Conservation (phyloP, 2,113 vertebrate genomes). For the Gavialis gangeticus region DNA sequence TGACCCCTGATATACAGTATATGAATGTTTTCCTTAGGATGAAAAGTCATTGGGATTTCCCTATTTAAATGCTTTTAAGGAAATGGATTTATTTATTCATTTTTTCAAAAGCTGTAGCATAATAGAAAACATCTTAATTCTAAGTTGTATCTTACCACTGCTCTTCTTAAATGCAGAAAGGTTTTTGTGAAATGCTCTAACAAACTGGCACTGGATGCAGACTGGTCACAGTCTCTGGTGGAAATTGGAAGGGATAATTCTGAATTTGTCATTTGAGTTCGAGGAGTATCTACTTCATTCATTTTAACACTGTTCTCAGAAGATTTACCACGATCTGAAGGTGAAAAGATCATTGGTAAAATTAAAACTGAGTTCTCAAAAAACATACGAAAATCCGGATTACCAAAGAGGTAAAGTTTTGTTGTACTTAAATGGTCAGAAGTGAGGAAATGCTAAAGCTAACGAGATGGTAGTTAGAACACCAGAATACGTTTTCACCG, state of each 20-base stretch:
- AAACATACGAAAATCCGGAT: not conserved
- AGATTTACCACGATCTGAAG: slow-evolving; percentile 52
- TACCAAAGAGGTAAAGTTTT: not conserved
- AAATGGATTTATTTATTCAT: not conserved
- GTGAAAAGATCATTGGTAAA: not conserved
- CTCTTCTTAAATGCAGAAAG: slow-evolving; percentile 86
- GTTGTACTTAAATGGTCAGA: slow-evolving; percentile 5
- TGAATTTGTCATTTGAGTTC: slow-evolving; percentile 1
- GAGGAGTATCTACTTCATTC: slow-evolving; percentile 33
- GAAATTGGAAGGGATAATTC: not conserved
- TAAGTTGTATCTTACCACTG: slow-evolving; percentile 81
- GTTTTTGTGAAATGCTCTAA: slow-evolving; percentile 83
- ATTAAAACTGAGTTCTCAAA: slow-evolving; percentile 26
- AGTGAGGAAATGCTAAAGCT: slow-evolving; percentile 41
- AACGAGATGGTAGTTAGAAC: slow-evolving; percentile 44
- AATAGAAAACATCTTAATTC: not conserved
- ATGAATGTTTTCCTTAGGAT: not conserved
- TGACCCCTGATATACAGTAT: not conserved
- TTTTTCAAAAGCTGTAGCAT: not conserved
- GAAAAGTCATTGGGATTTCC: not conserved
- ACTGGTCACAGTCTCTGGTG: not conserved
- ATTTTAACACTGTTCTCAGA: slow-evolving; percentile 35
- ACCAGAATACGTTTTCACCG: slow-evolving; percentile 15
- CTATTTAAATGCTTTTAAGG: fast-evolving
- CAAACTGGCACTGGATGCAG: slow-evolving; percentile 24